phyloP scores from a whole-genome alignment of 2,113 vertebrate genomes.

The Megatriorchis doriae region DNA sequence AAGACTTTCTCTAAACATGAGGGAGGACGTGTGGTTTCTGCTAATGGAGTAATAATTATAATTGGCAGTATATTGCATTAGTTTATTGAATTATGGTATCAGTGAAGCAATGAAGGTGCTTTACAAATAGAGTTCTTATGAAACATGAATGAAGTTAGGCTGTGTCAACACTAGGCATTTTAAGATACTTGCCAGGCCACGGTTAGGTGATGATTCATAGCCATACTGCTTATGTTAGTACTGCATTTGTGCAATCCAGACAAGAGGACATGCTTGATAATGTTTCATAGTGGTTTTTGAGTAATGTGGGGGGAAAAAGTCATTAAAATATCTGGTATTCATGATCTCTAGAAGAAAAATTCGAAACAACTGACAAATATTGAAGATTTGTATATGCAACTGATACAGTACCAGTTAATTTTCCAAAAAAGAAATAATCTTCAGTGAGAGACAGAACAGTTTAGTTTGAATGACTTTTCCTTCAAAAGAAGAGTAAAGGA shows the following conservation, averaged over 20 bases:
- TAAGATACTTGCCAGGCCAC: background rate
- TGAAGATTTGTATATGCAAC: background rate
- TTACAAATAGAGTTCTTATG: background rate
- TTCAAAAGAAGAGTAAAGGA: background rate
- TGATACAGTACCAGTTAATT: background rate
- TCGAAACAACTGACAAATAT: background rate
- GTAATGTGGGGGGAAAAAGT: background rate
- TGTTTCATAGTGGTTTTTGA: background rate
- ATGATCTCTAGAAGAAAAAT: background rate
- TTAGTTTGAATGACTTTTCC: background rate
- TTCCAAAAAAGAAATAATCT: background rate
- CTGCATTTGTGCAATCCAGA: background rate
- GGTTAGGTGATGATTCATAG: background rate
- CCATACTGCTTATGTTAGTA: background rate
- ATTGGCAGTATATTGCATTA: background rate
- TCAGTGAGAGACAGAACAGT: background rate
- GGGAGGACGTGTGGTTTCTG: background rate
- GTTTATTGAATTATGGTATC: background rate
- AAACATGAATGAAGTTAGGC: background rate
- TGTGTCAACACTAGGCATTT: background rate
- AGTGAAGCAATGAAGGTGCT: background rate
- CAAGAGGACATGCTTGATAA: background rate
- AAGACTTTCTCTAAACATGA: background rate
- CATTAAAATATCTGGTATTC: background rate
- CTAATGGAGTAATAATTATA: background rate